A percentile compares a stretch with the other conserved stretches of the same genome.
phyloP scores from a whole-genome alignment of 2,797 vertebrate genomes.

The Xiphophorus birchmanni region DNA sequence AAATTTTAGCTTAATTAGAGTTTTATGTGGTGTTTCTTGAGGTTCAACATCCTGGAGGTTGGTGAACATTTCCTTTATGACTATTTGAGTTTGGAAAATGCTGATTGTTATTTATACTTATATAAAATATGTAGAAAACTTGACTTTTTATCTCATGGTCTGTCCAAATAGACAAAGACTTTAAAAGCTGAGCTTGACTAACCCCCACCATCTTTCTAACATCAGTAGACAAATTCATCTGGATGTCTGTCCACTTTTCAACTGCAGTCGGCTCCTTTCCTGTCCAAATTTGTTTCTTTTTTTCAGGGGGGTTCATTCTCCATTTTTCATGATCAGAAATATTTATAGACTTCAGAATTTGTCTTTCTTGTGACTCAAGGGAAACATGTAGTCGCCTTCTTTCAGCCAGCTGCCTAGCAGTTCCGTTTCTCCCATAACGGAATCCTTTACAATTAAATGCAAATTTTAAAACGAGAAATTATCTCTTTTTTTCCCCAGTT shows the following conservation, averaged over 20 bases:
- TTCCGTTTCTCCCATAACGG: not conserved
- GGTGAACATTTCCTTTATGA: too few species aligned
- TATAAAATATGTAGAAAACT: too few species aligned
- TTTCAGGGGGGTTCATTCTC: too few species aligned
- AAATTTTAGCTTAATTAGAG: not conserved
- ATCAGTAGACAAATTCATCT: not conserved
- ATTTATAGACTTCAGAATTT: not conserved
- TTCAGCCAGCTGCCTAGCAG: not conserved
- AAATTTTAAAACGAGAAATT: not conserved
- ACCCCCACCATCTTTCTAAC: not conserved
- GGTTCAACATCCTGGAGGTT: not conserved
- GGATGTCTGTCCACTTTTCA: not conserved
- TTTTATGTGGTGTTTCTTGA: not conserved
- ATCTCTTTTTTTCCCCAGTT: too few species aligned
- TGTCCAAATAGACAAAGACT: too few species aligned
- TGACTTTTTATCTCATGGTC: not conserved
- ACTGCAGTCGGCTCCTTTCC: too few species aligned
- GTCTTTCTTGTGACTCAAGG: not conserved
- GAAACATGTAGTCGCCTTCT: not conserved
- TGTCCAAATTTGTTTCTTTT: too few species aligned
- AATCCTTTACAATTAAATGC: not conserved
- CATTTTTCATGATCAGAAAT: not conserved
- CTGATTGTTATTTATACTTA: too few species aligned
- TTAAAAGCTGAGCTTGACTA: not conserved
- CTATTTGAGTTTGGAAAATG: too few species aligned